phyloP scores from a whole-genome alignment of 2,113 vertebrate genomes.

The pig (Sus scrofa) region DNA sequence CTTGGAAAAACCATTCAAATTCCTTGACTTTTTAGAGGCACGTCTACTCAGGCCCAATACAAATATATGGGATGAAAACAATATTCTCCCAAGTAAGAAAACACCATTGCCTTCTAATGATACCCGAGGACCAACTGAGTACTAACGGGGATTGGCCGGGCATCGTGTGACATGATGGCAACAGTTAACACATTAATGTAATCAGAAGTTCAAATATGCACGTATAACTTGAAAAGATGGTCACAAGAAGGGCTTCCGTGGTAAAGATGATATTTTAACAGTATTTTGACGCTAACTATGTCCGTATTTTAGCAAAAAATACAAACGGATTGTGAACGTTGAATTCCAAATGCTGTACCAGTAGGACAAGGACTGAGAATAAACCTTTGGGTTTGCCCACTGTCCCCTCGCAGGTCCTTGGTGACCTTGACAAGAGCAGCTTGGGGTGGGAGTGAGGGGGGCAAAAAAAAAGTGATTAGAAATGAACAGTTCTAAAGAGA shows the following conservation, averaged over 20 bases:
- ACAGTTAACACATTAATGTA: background rate
- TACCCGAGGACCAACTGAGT: background rate
- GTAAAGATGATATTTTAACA: background rate
- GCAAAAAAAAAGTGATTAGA: background rate
- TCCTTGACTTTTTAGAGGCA: background rate
- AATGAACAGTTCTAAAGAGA: background rate
- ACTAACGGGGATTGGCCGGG: background rate
- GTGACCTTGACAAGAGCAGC: background rate
- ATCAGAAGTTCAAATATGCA: background rate
- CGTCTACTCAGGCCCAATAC: background rate
- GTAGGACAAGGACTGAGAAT: background rate
- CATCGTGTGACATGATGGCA: background rate
- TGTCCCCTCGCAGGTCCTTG: background rate
- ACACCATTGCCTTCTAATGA: background rate
- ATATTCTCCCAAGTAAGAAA: background rate
- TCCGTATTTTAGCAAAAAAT: background rate
- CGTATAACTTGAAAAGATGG: background rate
- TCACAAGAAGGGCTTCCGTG: background rate
- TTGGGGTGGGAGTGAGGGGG: background rate
- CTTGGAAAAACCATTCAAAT: background rate
- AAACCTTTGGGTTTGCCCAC: background rate
- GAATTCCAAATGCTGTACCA: background rate
- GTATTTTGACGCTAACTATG: background rate
- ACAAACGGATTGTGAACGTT: background rate
- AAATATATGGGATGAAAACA: background rate